A percentile compares a stretch with the other conserved stretches of the same genome.
phyloP scores from a whole-genome alignment of 2,888 invertebrate genomes.

The Parnassius smintheus region DNA sequence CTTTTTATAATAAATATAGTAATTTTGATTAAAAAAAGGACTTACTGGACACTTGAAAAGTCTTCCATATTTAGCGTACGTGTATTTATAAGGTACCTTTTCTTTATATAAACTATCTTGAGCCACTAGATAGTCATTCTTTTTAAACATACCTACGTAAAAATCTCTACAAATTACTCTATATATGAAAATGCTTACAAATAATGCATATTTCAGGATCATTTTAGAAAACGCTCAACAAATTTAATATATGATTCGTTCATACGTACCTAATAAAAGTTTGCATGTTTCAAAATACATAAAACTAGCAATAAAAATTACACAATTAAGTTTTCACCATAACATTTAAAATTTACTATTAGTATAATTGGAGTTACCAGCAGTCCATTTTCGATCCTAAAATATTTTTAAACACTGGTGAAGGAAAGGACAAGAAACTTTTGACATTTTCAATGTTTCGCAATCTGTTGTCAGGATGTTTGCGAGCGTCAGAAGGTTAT shows the following conservation, averaged over 20 bases:
- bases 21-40: constrained; percentile 13
- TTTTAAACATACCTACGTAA: constrained; percentile 61
- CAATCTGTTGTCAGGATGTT: constrained; percentile 23
- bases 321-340: constrained; percentile 14
- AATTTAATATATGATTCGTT: not conserved
- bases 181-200: constrained; percentile 12
- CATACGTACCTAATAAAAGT: constrained; percentile 1
- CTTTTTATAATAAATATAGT: not conserved
- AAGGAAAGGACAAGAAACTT: constrained; percentile 12
- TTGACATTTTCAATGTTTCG: constrained; percentile 17
- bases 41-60: constrained; percentile 60
- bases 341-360: constrained; percentile 16
- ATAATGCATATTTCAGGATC: constrained; percentile 18
- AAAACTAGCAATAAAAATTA: constrained; percentile 25
- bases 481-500: constrained; percentile 3
- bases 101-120: constrained; percentile 57
- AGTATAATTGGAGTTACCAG: not conserved
- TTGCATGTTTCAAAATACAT: constrained; percentile 13
- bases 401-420: constrained; percentile 4
- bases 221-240: constrained; percentile 2
- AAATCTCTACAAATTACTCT: constrained; percentile 49
- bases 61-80: constrained; percentile 56
- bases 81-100: constrained; percentile 38
- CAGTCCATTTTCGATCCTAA: constrained; percentile 18
- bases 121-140: constrained; percentile 58